These are phyloP conservation scores for Ophioninae sp. DNA, from an alignment of 2,888 invertebrate species.

Conservation along the genomic window DNA sequence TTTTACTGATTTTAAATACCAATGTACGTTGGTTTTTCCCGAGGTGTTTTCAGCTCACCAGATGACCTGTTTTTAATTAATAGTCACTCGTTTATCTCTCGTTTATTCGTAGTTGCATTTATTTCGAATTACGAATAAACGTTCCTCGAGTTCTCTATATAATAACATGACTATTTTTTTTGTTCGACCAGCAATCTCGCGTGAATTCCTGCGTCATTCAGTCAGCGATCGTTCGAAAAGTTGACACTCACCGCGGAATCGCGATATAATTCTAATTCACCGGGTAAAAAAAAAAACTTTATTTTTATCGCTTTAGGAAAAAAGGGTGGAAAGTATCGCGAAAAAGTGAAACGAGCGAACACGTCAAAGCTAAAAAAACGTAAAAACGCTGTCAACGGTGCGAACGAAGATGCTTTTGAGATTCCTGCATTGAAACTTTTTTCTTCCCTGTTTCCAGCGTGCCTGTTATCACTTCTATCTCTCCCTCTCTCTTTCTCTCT, in stretches of 20 bases:
- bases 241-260: too few relatives aligned
- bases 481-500: background rate
- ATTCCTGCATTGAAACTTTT: background rate
- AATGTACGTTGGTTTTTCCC: constrained; percentile 32
- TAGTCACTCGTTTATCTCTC: constrained; percentile 4
- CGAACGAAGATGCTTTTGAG: constrained; percentile 21
- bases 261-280: too few relatives aligned
- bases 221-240: too few relatives aligned
- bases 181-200: background rate
- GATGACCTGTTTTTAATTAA: constrained; percentile 12
- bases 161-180: background rate
- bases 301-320: background rate
- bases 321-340: background rate
- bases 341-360: too few relatives aligned
- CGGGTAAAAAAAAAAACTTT: background rate
- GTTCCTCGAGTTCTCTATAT: background rate
- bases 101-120: background rate
- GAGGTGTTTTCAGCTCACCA: background rate
- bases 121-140: background rate
- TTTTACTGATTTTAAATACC: constrained; percentile 54
- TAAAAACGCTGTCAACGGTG: background rate
- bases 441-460: background rate
- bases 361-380: background rate
- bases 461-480: background rate
- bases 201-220: background rate